Conservation (phyloP, 2,888 invertebrate species). For the Tenodera sinensis region DNA sequence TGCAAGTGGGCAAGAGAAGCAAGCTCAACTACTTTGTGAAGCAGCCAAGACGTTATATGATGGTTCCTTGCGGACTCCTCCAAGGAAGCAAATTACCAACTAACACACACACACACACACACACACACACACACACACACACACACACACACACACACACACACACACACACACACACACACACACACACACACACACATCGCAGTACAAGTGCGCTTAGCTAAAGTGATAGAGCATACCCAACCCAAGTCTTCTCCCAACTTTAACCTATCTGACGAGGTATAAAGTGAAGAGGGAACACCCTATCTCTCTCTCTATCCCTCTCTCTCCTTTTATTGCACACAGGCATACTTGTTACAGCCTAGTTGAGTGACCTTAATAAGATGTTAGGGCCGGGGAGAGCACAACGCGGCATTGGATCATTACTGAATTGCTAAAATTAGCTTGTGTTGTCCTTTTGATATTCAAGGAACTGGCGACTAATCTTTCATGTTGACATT, state of each 20-base stretch:
- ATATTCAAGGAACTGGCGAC: background rate
- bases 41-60: constrained; percentile 11
- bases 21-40: background rate
- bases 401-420: background rate
- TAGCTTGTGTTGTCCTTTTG: background rate
- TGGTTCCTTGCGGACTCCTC: constrained; percentile 8
- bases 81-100: constrained; percentile 13
- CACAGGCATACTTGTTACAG: constrained; percentile 6
- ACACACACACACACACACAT: background rate
- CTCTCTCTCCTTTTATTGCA: background rate
- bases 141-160: background rate
- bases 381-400: background rate
- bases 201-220: constrained; percentile 1
- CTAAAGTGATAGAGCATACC: constrained; percentile 16
- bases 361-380: constrained; percentile 2
- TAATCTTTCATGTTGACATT: background rate
- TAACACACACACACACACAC: background rate
- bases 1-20: background rate
- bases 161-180: background rate
- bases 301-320: background rate
- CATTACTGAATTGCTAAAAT: background rate
- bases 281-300: constrained; percentile 5
- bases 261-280: constrained; percentile 3
- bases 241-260: background rate
- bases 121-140: background rate